phyloP scores from a whole-genome alignment of 2,797 vertebrate genomes.

The Passerculus sandwichensis region DNA sequence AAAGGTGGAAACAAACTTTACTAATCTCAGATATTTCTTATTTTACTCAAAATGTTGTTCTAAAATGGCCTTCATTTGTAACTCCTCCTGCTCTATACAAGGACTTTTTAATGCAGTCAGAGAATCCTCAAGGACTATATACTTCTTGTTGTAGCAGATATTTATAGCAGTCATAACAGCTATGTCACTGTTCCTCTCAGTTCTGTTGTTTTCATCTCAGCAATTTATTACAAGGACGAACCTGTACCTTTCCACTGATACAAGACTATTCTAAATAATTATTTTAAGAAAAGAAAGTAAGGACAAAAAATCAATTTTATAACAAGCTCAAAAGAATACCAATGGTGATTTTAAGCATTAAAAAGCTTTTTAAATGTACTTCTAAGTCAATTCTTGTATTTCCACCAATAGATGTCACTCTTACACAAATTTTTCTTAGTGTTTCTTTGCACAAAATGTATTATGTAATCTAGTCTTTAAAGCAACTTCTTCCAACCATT shows the following conservation, averaged over 20 bases:
- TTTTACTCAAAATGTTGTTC: background rate
- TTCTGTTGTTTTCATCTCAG: background rate
- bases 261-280: background rate
- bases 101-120: background rate
- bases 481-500: background rate
- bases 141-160: background rate
- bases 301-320: background rate
- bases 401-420: conserved; percentile 71
- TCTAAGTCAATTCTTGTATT: background rate
- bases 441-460: background rate
- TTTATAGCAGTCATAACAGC: background rate
- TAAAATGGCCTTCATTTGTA: background rate
- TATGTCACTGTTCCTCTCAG: background rate
- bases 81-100: background rate
- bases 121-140: background rate
- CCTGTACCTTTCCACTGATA: background rate
- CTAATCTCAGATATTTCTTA: background rate
- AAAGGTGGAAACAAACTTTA: background rate
- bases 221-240: background rate
- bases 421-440: background rate
- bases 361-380: background rate
- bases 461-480: background rate
- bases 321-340: background rate
- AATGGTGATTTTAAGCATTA: background rate
- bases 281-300: background rate